Conservation (phyloP, 1,140 invertebrate species). For the Neodiprion fabricii region DNA sequence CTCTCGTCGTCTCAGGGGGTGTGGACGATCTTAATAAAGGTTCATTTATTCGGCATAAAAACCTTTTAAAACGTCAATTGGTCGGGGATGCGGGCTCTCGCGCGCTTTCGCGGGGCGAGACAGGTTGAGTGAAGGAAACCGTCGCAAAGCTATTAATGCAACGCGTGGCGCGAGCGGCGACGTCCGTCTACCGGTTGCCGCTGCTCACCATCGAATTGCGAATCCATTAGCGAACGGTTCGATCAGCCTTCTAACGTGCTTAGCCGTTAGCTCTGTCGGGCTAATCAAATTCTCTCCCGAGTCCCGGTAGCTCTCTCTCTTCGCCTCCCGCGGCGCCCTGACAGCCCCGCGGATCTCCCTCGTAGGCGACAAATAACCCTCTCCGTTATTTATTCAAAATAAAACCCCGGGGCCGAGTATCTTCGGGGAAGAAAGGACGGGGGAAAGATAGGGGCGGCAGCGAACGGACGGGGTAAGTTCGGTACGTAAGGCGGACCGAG, state of each 20-base stretch:
- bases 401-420: not conserved
- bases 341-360: not conserved
- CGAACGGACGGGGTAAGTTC: conserved; percentile 2
- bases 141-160: conserved; percentile 6
- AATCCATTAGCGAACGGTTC: not conserved
- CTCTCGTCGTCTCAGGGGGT: too few species aligned
- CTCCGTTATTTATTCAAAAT: not conserved
- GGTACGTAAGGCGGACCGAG: too few species aligned
- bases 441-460: conserved; percentile 11
- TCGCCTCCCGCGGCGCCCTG: not conserved
- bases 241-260: conserved; percentile 6
- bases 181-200: not conserved
- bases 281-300: not conserved
- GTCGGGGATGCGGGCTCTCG: not conserved
- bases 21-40: conserved; percentile 12
- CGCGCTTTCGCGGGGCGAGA: not conserved
- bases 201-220: not conserved
- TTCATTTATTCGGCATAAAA: conserved; percentile 12
- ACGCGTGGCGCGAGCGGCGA: conserved; percentile 2
- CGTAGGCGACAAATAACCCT: not conserved
- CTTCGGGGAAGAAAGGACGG: conserved; percentile 22
- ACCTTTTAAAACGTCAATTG: conserved; percentile 18
- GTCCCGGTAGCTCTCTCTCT: not conserved
- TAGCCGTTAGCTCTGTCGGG: conserved; percentile 6
- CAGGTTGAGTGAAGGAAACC: conserved; percentile 2